Percentiles rank a stretch among this genome's conserved stretches.
phyloP scores from a whole-genome alignment of 2,888 invertebrate species.

The Cosmopolites sordidus region DNA sequence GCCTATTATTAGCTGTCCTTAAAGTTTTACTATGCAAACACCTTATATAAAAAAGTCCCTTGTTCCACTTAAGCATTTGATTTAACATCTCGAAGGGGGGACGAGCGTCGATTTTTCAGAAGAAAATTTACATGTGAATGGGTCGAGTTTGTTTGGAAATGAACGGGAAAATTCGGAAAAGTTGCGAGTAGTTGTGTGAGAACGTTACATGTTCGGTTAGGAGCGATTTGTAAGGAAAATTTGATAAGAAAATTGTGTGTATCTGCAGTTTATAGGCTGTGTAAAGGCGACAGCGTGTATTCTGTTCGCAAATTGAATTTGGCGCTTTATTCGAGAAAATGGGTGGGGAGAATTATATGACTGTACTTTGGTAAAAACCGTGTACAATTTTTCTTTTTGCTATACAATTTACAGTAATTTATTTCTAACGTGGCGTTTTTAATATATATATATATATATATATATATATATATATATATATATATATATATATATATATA shows the following conservation, averaged over 20 bases:
- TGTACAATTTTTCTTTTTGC: too few species aligned
- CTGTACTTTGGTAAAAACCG: too few species aligned
- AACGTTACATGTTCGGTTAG: slow-evolving; percentile 19
- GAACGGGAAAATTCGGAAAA: slow-evolving; percentile 21
- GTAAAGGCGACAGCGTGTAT: neutral
- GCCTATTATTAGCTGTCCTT: too few species aligned
- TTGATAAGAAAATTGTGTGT: slow-evolving; percentile 23
- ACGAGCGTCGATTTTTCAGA: slow-evolving; percentile 14
- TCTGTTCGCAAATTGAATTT: neutral
- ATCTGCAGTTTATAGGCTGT: slow-evolving; percentile 15
- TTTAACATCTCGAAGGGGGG: slow-evolving; percentile 7
- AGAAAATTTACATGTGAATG: slow-evolving; percentile 27
- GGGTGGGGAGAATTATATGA: too few species aligned
- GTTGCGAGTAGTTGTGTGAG: slow-evolving; percentile 12
- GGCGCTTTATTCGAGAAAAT: neutral
- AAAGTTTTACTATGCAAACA: too few species aligned
- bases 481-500: too few species aligned
- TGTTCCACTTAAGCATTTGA: slow-evolving; percentile 13
- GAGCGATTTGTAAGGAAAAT: slow-evolving; percentile 25
- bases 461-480: too few species aligned
- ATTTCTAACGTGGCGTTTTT: too few species aligned
- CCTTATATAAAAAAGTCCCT: too few species aligned
- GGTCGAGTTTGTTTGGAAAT: slow-evolving; percentile 22
- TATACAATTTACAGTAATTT: too few species aligned
- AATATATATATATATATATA: too few species aligned